A percentile compares a stretch with the other conserved stretches of the same genome.
Evolutionary conservation across 1,140 invertebrate species (phyloP).

Genomic region (Drosophila varians): DNA sequence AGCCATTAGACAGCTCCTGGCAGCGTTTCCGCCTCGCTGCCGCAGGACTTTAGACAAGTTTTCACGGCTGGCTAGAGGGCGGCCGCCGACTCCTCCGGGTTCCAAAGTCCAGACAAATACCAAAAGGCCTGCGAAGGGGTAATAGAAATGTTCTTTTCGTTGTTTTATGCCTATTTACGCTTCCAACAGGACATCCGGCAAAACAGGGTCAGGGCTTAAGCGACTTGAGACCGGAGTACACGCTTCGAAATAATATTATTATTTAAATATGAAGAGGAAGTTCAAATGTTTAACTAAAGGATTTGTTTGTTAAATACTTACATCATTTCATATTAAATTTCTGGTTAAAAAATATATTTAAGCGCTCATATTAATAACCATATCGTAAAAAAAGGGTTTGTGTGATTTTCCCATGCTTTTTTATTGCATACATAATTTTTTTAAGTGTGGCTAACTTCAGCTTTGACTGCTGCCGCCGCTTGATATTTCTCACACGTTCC

Average conservation of each 20-base stretch:
- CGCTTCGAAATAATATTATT: background rate
- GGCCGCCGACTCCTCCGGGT: conserved; percentile 9
- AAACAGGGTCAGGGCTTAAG: conserved; percentile 72
- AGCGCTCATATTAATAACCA: too few species aligned
- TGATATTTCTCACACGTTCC: conserved; percentile 83
- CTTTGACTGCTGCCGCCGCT: conserved; percentile 44
- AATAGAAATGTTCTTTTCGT: conserved; percentile 81
- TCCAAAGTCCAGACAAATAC: conserved; percentile 24
- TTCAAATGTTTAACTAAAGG: too few species aligned
- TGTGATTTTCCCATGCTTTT: background rate
- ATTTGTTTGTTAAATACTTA: too few species aligned
- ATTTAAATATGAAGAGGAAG: background rate
- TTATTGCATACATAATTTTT: background rate
- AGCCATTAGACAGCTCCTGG: conserved; percentile 78
- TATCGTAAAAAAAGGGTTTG: too few species aligned
- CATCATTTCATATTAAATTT: too few species aligned
- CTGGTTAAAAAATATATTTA: too few species aligned
- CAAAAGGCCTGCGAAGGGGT: conserved; percentile 39
- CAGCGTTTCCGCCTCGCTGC: conserved; percentile 61
- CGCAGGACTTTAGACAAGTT: conserved; percentile 71
- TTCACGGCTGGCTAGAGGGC: conserved; percentile 59
- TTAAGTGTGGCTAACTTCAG: conserved; percentile 14
- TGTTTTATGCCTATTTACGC: conserved; percentile 82
- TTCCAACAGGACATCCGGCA: conserved; percentile 78
- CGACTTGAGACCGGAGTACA: conserved; percentile 22